Percentiles rank a stretch among this genome's conserved stretches.
These are phyloP conservation scores for Limenitis arthemis DNA, from an alignment of 2,888 invertebrate genomes.

Conservation along the genomic window DNA sequence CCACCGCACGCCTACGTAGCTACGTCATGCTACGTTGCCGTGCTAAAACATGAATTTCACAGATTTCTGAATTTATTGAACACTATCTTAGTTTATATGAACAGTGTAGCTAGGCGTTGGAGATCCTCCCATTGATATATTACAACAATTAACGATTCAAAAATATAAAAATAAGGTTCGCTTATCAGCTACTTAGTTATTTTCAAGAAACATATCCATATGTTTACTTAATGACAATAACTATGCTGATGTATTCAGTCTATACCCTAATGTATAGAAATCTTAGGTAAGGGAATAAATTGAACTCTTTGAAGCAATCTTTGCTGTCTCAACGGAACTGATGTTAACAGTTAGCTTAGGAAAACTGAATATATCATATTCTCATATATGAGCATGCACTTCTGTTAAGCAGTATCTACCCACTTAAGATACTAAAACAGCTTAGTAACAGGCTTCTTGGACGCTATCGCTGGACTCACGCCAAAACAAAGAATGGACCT, in stretches of 20 bases:
- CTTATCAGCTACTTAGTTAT: too few relatives aligned
- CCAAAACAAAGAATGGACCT: slow-evolving; percentile 47
- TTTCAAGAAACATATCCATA: too few relatives aligned
- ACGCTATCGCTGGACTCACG: slow-evolving; percentile 45
- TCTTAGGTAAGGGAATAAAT: too few relatives aligned
- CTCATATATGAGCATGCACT: background rate
- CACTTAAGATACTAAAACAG: slow-evolving; percentile 10
- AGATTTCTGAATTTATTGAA: background rate
- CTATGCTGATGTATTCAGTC: too few relatives aligned
- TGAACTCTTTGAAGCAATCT: too few relatives aligned
- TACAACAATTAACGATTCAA: too few relatives aligned
- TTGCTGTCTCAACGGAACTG: background rate
- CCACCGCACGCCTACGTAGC: slow-evolving; percentile 1
- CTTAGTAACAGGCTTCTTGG: slow-evolving; percentile 41
- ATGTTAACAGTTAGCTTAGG: background rate
- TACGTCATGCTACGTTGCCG: background rate
- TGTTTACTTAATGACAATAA: too few relatives aligned
- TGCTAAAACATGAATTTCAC: background rate
- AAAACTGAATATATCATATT: background rate
- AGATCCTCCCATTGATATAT: too few relatives aligned
- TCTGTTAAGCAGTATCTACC: slow-evolving; percentile 5
- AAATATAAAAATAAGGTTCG: too few relatives aligned
- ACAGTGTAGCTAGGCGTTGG: too few relatives aligned
- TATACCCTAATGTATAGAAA: too few relatives aligned
- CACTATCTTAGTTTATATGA: background rate